phyloP scores from a whole-genome alignment of 2,888 invertebrate species.

The Diloba caeruleocephala region DNA sequence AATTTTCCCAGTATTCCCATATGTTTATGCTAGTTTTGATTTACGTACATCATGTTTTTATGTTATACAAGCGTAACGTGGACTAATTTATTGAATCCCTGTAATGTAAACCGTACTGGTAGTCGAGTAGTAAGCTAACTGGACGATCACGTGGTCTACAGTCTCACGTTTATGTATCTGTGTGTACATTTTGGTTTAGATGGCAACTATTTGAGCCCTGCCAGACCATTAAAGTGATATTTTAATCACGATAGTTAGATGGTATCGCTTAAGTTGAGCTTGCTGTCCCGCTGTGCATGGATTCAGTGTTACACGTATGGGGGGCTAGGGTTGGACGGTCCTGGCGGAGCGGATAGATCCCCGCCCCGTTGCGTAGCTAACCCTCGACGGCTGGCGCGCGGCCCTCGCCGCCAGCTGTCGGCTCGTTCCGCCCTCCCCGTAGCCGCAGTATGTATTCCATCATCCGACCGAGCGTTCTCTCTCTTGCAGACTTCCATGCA shows the following conservation, averaged over 20 bases:
- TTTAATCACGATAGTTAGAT: slow-evolving; percentile 41
- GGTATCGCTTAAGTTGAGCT: slow-evolving; percentile 57
- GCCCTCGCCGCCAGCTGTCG: slow-evolving; percentile 19
- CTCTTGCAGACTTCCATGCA: slow-evolving; percentile 93
- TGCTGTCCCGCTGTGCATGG: slow-evolving; percentile 66
- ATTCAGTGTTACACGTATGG: slow-evolving; percentile 49
- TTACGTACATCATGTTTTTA: slow-evolving; percentile 60
- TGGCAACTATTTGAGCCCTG: slow-evolving; percentile 9
- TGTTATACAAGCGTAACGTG: slow-evolving; percentile 49
- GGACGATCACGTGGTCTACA: slow-evolving; percentile 6
- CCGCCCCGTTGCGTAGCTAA: slow-evolving; percentile 1
- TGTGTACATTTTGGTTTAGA: slow-evolving; percentile 12
- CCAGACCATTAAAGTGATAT: slow-evolving; percentile 19
- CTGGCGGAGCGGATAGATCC: neutral
- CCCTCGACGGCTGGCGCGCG: neutral
- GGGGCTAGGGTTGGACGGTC: slow-evolving; percentile 10
- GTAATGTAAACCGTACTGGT: slow-evolving; percentile 41
- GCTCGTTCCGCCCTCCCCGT: slow-evolving; percentile 15
- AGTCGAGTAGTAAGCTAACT: slow-evolving; percentile 37
- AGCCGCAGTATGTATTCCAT: slow-evolving; percentile 56
- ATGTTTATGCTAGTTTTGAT: slow-evolving; percentile 55
- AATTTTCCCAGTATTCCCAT: slow-evolving; percentile 26
- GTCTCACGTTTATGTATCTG: slow-evolving; percentile 21
- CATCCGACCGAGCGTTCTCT: slow-evolving; percentile 80
- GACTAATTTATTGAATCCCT: slow-evolving; percentile 49